Base-by-base conservation (phyloP, 2,113 vertebrate genomes). In the Pelusios castaneus region DNA sequence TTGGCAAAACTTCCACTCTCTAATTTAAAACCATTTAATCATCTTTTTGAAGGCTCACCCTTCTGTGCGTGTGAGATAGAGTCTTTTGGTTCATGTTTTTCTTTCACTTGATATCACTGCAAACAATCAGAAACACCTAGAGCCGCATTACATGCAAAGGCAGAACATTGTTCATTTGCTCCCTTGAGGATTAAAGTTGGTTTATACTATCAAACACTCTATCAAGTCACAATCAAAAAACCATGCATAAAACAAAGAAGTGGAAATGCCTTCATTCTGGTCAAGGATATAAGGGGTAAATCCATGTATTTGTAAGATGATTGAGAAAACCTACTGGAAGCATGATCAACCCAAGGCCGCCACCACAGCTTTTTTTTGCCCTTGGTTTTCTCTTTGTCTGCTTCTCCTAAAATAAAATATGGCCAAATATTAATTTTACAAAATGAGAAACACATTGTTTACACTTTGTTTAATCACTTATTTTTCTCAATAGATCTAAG, bases 351-450 rank as follows among this genome's bases (percentile, higher is more conserved):
- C 99, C 99, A 99, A 98, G 99, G 99, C 97, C 99, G 99, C 99
- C 99, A 99, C 99, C 99, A 99, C 99, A 99, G 99, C 99, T 99
- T 99, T 99, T 99, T 99, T 99, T 99, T 99, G 99, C 99, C 98
- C 98, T 99, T 99, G 99, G 98, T 97, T 99, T 99, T 99, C 98
- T 99, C 98, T 99, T 98, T 99, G 97, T 99, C 99, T 99, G 99
- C 99, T 99, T 98, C 98, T 98, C 99, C 99, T 99, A 99, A 99
- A 98, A 99, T 99, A 96, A 97, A 98, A 98, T 98, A 98, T 43
- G 99, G 99, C 97, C 98, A 99, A 98, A 99, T 97, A 99, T 99
- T 99, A 98, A 99, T 99, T 98, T 98, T 97, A 95, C 93, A 96
- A 98, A 98, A 95, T 92, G 92, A 98, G 93, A 98, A 97, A 98